phyloP scores from a whole-genome alignment of 2,888 invertebrate species.

The Nasonovia ribisnigri region DNA sequence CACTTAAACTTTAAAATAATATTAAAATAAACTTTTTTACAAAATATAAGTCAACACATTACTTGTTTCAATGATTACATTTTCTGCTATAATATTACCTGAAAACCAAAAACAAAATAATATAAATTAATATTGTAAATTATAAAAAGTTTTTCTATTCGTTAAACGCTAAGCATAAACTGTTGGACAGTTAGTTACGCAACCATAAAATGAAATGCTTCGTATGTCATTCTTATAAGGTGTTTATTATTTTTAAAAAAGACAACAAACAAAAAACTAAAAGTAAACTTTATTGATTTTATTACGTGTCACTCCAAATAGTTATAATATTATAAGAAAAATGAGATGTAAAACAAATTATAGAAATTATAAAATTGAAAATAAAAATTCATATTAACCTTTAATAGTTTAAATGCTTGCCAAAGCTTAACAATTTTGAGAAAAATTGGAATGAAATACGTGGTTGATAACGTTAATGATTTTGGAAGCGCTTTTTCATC shows the following conservation, averaged over 20 bases:
- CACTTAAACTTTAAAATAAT: not conserved
- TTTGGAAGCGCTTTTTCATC: not conserved
- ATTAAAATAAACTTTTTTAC: not conserved
- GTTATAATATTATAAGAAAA: not conserved
- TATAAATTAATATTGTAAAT: not conserved
- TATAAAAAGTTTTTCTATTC: slow-evolving; percentile 6
- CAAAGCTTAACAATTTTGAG: not conserved
- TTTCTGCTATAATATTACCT: not conserved
- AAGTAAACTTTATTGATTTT: not conserved
- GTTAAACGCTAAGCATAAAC: not conserved
- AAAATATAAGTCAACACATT: not conserved
- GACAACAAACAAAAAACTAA: not conserved
- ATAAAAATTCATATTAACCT: not conserved
- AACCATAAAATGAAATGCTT: not conserved
- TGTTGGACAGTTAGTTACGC: not conserved
- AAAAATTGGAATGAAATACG: not conserved
- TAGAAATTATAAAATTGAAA: not conserved
- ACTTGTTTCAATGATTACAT: not conserved
- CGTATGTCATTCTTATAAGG: not conserved
- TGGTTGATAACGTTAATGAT: not conserved
- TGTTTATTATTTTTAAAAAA: not conserved
- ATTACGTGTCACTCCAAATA: not conserved
- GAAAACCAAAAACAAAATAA: slow-evolving; percentile 4
- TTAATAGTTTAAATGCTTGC: not conserved
- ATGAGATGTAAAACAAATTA: not conserved